Base-by-base conservation (phyloP, 2,888 invertebrate genomes). In the Liodrosophila aerea region DNA sequence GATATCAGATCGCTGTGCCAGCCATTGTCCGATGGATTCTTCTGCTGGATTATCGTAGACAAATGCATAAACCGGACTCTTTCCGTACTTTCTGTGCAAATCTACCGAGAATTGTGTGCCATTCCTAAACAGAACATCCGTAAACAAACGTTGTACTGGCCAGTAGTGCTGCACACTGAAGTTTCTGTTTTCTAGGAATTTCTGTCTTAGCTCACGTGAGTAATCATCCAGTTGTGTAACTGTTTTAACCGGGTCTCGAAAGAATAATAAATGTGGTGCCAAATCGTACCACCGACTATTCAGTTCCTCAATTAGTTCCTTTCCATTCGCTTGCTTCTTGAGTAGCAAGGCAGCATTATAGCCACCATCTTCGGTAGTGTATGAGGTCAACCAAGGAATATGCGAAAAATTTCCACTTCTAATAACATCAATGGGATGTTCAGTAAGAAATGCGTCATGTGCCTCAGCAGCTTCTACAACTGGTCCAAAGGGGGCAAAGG, bases 401-500 rank as follows among this genome's bases (percentile, higher is more conserved):
- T 93, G 92, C 12, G 92, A 91, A 73, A 93, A 92, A 30, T 91
- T 90, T 0, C 93, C 93, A 5, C 91, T 90, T 58, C 87, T 91
- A 1, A 95, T 91, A 0, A 94, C 91, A 34, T 91, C 90, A 71
- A 91, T 92, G 0, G 96, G 95, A 58, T 93, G 91, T 59, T 93
- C 91, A 0, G 92, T 91, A 8, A 96, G 88, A 89, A 95, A 94
- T 0, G 94, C 92, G 27, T 92, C 90, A n/a, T 89, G 72, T 0
- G 89, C 87, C 13, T 78, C 77, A 0, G 86, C 53, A 0, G 91
- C 88, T 76, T 96, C 96, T 0, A 93, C 91, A 0, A 94, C 94
- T 0, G 95, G 94, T 0, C 93, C 94, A 86, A 95, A 95, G 0
- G 94, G 93, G 0, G 94, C 92, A 86, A 94, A 94, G 60, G 95